Conservation (phyloP, 2,113 vertebrate species). For the Erpornis zantholeuca region DNA sequence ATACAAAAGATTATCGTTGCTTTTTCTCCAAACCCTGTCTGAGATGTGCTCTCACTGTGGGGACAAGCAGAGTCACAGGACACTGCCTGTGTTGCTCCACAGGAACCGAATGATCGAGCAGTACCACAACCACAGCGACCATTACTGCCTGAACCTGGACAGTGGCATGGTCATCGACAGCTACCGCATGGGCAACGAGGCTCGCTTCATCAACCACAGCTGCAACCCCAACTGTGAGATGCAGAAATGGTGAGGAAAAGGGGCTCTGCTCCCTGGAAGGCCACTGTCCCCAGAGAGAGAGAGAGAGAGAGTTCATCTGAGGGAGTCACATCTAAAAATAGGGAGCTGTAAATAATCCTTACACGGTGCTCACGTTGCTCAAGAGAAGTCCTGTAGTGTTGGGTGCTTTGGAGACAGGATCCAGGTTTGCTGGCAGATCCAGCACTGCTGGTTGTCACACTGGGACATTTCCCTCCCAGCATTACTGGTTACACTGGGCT, state of each 20-base stretch:
- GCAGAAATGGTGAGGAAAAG: constrained; percentile 92
- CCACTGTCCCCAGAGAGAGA: neutral
- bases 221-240: constrained; percentile 99
- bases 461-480: neutral
- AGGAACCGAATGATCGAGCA: constrained; percentile 89
- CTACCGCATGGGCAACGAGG: constrained; percentile 98
- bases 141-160: constrained; percentile 98
- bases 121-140: constrained; percentile 95
- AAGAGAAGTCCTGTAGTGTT: neutral
- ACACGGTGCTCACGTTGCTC: accelerated
- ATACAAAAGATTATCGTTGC: neutral
- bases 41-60: neutral
- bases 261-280: neutral
- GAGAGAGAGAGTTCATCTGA: neutral
- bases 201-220: constrained; percentile 99
- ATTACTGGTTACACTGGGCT: neutral
- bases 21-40: neutral
- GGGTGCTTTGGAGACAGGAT: neutral
- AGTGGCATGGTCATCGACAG: constrained; percentile 99
- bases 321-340: neutral
- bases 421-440: neutral
- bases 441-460: neutral
- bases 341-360: neutral
- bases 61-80: neutral
- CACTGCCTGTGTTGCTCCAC: neutral